Evolutionary conservation across 2,797 vertebrate species (phyloP).

Genomic region (Hippoglossus hippoglossus): DNA sequence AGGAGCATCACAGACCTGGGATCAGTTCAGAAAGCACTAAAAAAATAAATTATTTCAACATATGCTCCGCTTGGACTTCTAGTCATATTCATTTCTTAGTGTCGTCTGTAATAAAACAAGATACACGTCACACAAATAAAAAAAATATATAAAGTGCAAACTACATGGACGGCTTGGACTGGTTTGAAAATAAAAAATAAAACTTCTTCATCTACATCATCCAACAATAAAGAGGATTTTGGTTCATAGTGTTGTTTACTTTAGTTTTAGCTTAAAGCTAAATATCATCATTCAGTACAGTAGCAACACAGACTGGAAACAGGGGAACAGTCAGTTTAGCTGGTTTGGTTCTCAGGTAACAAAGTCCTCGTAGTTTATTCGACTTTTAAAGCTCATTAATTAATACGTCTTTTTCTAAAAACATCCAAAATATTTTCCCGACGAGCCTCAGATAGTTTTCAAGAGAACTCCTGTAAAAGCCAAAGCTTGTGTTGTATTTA

Average conservation of each 20-base stretch:
- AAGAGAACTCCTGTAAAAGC: too few species aligned
- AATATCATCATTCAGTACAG: slow-evolving; percentile 5
- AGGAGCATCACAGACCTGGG: slow-evolving; percentile 22
- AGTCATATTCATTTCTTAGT: slow-evolving; percentile 47
- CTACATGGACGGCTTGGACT: slow-evolving; percentile 25
- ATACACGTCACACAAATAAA: slow-evolving; percentile 47
- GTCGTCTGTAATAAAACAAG: slow-evolving; percentile 49
- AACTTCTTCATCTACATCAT: slow-evolving; percentile 28
- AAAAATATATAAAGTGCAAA: slow-evolving; percentile 80
- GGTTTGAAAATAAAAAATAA: slow-evolving; percentile 5
- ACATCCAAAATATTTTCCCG: too few species aligned
- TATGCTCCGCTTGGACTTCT: not conserved
- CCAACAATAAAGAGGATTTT: slow-evolving; percentile 15
- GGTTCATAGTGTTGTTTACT: slow-evolving; percentile 53
- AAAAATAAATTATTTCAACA: slow-evolving; percentile 45
- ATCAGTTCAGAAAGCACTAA: slow-evolving; percentile 23
- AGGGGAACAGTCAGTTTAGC: not conserved
- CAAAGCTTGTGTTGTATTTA: too few species aligned
- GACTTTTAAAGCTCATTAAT: not conserved
- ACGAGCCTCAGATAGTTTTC: too few species aligned
- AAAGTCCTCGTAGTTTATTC: too few species aligned
- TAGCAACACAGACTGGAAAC: not conserved
- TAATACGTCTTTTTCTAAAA: too few species aligned
- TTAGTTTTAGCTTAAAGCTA: slow-evolving; percentile 46
- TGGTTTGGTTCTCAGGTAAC: not conserved